Percentiles rank a stretch among this genome's conserved stretches.
phyloP scores from a whole-genome alignment of 2,888 invertebrate species.

The Ethmia dodecea region DNA sequence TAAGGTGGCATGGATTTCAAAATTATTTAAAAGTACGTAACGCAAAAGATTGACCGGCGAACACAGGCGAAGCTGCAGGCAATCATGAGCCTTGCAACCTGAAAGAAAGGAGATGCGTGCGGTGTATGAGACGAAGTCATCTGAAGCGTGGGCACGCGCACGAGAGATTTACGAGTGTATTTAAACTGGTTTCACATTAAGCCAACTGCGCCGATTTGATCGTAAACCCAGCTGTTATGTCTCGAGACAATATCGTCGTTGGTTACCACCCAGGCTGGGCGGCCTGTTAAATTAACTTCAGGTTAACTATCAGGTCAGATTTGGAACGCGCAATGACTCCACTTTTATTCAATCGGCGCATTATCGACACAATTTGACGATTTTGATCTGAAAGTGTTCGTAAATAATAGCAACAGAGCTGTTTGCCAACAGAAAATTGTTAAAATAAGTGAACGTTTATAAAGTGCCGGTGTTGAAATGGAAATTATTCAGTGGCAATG shows the following conservation, averaged over 20 bases:
- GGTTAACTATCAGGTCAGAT: constrained; percentile 57
- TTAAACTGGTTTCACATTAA: constrained; percentile 73
- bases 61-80: not conserved
- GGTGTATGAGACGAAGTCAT: constrained; percentile 25
- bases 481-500: constrained; percentile 50
- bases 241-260: constrained; percentile 62
- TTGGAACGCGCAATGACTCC: constrained; percentile 25
- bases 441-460: constrained; percentile 20
- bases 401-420: constrained; percentile 9
- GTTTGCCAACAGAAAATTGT: constrained; percentile 7
- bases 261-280: constrained; percentile 60
- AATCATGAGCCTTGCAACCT: not conserved
- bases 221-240: constrained; percentile 66
- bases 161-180: constrained; percentile 69
- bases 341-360: constrained; percentile 23
- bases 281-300: constrained; percentile 53
- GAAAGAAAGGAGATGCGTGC: constrained; percentile 6
- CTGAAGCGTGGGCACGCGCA: constrained; percentile 60
- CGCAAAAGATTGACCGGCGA: too few species aligned
- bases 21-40: too few species aligned
- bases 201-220: constrained; percentile 67
- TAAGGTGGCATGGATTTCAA: too few species aligned
- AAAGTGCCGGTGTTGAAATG: constrained; percentile 32
- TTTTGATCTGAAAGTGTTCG: constrained; percentile 10
- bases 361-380: constrained; percentile 15